Evolutionary conservation across 2,113 vertebrate genomes (phyloP).

Genomic region (Tonatia bakeri): DNA sequence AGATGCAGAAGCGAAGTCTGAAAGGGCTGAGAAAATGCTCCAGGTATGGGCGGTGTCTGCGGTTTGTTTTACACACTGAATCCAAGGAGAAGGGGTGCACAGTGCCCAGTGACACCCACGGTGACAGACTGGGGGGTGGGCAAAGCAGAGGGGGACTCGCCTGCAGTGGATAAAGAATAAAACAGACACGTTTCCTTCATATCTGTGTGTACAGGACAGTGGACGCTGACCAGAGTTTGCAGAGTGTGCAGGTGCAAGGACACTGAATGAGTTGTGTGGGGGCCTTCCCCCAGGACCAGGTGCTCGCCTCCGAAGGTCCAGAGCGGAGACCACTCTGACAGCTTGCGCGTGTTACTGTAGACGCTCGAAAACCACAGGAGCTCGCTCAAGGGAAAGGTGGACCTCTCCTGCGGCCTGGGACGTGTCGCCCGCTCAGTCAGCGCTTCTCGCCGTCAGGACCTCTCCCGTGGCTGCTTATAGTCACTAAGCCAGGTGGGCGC

Average conservation of each 20-base stretch:
- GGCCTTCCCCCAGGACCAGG: background rate
- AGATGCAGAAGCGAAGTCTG: background rate
- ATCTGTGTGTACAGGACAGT: too few species aligned
- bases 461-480: background rate
- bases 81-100: too few species aligned
- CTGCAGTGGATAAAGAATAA: too few species aligned
- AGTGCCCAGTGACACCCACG: background rate
- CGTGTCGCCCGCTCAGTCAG: background rate
- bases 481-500: background rate
- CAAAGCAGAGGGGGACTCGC: background rate
- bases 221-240: background rate
- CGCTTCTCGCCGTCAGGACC: background rate
- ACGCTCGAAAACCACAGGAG: too few species aligned
- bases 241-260: background rate
- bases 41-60: background rate
- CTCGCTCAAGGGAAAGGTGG: background rate
- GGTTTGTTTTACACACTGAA: too few species aligned
- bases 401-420: background rate
- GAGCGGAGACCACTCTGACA: background rate
- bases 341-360: too few species aligned
- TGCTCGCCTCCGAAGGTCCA: background rate
- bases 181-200: background rate
- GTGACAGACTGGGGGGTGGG: background rate
- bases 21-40: background rate
- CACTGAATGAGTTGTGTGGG: rapidly evolving